Evolutionary conservation across 1,140 invertebrate species (phyloP).

Genomic region (Calliphora vicina): DNA sequence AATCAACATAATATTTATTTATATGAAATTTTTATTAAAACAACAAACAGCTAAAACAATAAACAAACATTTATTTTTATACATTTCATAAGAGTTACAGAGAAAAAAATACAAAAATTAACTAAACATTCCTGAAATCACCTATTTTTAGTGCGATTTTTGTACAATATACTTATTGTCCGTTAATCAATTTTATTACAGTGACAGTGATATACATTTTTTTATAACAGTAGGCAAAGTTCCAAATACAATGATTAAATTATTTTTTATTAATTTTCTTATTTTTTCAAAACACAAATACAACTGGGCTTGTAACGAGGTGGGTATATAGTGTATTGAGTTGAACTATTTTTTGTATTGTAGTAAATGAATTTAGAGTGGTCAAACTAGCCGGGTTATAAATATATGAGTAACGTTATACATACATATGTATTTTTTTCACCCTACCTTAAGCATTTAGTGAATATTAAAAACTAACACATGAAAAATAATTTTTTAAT

Average conservation of each 20-base stretch:
- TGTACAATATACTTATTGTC: not conserved
- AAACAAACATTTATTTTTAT: not conserved
- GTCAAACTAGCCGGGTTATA: not conserved
- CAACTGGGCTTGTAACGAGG: not conserved
- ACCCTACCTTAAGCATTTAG: not conserved
- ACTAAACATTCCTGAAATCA: not conserved
- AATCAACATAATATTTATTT: not conserved
- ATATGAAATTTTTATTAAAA: no score
- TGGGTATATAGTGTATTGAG: not conserved
- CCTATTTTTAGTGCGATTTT: not conserved
- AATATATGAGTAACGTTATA: not conserved
- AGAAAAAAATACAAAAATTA: not conserved
- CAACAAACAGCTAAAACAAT: not conserved
- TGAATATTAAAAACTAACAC: no score
- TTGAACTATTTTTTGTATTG: not conserved
- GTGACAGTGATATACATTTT: not conserved
- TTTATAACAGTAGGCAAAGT: not conserved
- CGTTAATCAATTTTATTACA: not conserved
- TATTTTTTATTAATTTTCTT: not conserved
- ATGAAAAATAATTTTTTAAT: no score
- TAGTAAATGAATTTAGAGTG: not conserved
- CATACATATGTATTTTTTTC: not conserved
- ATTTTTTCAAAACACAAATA: not conserved
- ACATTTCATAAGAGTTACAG: not conserved
- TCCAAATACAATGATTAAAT: not conserved